These are phyloP conservation scores for Plebejus anna DNA, from an alignment of 2,888 invertebrate genomes.

Conservation along the genomic window DNA sequence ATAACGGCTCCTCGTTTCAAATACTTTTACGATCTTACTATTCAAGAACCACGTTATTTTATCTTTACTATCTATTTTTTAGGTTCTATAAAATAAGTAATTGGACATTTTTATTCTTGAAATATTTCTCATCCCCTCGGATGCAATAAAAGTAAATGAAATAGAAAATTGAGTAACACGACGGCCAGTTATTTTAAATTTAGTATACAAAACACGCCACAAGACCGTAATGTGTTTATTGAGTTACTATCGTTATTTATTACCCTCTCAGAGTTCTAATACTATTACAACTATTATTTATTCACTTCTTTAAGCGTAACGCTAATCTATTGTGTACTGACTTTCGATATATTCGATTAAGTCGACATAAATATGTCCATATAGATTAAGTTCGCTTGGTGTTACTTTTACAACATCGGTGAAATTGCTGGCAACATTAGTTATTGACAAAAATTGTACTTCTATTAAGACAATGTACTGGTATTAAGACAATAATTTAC, in stretches of 20 bases:
- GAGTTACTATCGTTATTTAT: slow-evolving; percentile 16
- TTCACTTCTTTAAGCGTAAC: background rate
- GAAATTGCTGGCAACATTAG: too few relatives aligned
- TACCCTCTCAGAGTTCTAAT: background rate
- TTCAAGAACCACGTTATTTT: background rate
- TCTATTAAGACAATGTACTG: too few relatives aligned
- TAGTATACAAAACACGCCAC: background rate
- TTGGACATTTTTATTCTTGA: background rate
- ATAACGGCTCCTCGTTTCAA: background rate
- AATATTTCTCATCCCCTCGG: background rate
- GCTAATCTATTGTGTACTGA: background rate
- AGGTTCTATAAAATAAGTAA: background rate
- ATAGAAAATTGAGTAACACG: slow-evolving; percentile 2
- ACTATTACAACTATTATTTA: slow-evolving; percentile 9
- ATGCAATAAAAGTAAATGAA: slow-evolving; percentile 21
- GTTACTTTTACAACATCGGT: too few relatives aligned
- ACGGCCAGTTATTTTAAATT: slow-evolving; percentile 18
- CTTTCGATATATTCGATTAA: background rate
- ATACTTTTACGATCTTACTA: background rate
- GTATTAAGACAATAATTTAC: too few relatives aligned
- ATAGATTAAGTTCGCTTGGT: too few relatives aligned
- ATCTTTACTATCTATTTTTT: background rate
- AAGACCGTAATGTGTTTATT: slow-evolving; percentile 17
- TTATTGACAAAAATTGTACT: too few relatives aligned
- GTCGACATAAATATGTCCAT: background rate